Evolutionary conservation across 2,797 vertebrate species (phyloP).

Genomic region (Gadopsis marmoratus): DNA sequence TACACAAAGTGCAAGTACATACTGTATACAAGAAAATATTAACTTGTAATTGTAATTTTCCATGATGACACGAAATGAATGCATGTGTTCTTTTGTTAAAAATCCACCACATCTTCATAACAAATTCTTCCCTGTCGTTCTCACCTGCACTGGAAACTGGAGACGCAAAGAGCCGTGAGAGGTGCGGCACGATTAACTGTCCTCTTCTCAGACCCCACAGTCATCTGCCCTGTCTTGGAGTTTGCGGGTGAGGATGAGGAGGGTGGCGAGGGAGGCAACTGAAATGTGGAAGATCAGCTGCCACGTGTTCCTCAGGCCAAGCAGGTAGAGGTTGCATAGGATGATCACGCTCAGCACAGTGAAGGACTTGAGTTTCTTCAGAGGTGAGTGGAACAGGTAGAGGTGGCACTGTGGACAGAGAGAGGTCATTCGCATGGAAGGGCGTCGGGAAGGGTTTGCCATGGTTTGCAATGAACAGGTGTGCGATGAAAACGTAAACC

Average conservation of each 20-base stretch:
- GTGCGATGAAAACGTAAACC: neutral
- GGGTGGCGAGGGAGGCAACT: slow-evolving; percentile 89
- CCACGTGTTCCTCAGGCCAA: slow-evolving; percentile 91
- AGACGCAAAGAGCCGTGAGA: slow-evolving; percentile 3
- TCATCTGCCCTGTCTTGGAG: slow-evolving; percentile 87
- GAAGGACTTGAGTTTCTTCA: slow-evolving; percentile 88
- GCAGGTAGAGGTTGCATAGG: slow-evolving; percentile 91
- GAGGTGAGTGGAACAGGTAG: slow-evolving; percentile 92
- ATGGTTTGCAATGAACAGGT: neutral
- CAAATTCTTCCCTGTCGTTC: slow-evolving; percentile 6
- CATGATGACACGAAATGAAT: neutral
- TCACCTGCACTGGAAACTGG: slow-evolving; percentile 34
- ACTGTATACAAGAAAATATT: slow-evolving; percentile 27
- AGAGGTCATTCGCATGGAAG: neutral
- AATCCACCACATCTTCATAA: slow-evolving; percentile 10
- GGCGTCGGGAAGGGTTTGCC: no score
- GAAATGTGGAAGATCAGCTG: slow-evolving; percentile 93
- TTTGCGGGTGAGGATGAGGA: slow-evolving; percentile 90
- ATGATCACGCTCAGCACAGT: slow-evolving; percentile 84
- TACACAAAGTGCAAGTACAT: slow-evolving; percentile 62
- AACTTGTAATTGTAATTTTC: slow-evolving; percentile 13
- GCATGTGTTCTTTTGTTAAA: slow-evolving; percentile 32
- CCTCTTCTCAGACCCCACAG: slow-evolving; percentile 88
- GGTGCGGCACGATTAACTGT: neutral
- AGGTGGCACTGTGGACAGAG: slow-evolving; percentile 89